These are phyloP conservation scores for Tetranychus urticae DNA, from an alignment of 1,140 invertebrate genomes.

Conservation along the genomic window DNA sequence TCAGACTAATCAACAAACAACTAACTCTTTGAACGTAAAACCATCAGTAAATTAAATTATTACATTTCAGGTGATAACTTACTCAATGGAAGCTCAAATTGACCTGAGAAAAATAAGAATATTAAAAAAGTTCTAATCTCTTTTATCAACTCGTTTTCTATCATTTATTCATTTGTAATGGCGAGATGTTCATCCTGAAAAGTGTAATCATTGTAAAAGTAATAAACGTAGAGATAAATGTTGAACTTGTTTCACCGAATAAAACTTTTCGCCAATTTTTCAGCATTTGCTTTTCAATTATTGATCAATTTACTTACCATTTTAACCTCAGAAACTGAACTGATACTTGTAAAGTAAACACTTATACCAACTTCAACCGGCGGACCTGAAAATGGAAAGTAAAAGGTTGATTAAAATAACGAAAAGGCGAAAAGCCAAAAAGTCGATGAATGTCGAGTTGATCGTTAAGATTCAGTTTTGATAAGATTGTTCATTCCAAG, in stretches of 20 bases:
- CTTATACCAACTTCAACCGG: conserved; percentile 87
- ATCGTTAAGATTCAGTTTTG: not conserved
- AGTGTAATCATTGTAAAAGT: too few relatives aligned
- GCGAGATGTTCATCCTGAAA: too few relatives aligned
- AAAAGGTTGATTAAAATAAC: not conserved
- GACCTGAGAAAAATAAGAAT: not conserved
- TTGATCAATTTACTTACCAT: conserved; percentile 35
- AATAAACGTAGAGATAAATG: too few relatives aligned
- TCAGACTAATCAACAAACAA: too few relatives aligned
- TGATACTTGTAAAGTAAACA: conserved; percentile 94
- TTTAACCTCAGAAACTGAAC: conserved; percentile 93
- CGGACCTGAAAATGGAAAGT: conserved; percentile 29
- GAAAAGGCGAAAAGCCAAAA: not conserved
- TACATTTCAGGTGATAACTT: not conserved
- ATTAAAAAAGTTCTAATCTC: too few relatives aligned
- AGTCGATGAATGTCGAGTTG: too few relatives aligned
- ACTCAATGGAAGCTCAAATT: not conserved
- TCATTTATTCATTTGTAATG: too few relatives aligned
- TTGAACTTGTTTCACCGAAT: too few relatives aligned
- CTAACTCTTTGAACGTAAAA: not conserved
- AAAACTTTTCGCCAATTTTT: too few relatives aligned
- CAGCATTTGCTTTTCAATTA: too few relatives aligned
- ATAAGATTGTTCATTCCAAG: not conserved
- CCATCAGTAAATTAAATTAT: not conserved
- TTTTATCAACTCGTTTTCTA: too few relatives aligned